These are phyloP conservation scores for Polydrusus pterygomalis DNA, from an alignment of 2,888 invertebrate species.

Conservation along the genomic window DNA sequence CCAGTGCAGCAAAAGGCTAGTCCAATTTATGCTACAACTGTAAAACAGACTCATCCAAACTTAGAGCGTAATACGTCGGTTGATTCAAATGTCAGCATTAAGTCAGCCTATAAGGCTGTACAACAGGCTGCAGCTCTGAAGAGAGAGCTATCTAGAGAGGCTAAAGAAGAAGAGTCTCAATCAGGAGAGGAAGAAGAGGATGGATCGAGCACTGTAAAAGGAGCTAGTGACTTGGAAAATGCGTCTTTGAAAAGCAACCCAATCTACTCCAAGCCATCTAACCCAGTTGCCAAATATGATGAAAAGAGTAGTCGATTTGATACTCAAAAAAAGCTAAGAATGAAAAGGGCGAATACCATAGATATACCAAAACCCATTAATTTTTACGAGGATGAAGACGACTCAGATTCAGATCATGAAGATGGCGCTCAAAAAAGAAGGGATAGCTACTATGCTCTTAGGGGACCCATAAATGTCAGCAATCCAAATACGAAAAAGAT, in stretches of 20 bases:
- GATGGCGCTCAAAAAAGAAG: conserved; percentile 66
- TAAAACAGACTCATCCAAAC: conserved; percentile 31
- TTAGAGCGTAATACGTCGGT: conserved; percentile 48
- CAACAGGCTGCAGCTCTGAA: conserved; percentile 60
- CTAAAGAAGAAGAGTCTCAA: conserved; percentile 63
- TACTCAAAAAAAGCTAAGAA: conserved; percentile 79
- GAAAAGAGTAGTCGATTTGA: conserved; percentile 73
- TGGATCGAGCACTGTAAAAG: conserved; percentile 59
- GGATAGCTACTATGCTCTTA: conserved; percentile 73
- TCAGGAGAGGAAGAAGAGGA: conserved; percentile 57
- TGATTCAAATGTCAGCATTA: conserved; percentile 53
- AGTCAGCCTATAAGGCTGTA: conserved; percentile 59
- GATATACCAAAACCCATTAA: conserved; percentile 85
- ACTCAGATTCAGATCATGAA: conserved; percentile 69
- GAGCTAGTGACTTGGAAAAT: conserved; percentile 47
- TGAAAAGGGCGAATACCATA: conserved; percentile 92
- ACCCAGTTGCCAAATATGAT: conserved; percentile 48
- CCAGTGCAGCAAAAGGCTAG: conserved; percentile 55
- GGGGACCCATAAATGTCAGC: conserved; percentile 77
- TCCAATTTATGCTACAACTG: conserved; percentile 35
- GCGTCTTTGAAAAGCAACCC: conserved; percentile 65
- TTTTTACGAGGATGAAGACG: conserved; percentile 72
- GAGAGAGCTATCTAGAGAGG: conserved; percentile 39
- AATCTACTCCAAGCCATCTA: conserved; percentile 62
- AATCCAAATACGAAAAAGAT: conserved; percentile 70